Evolutionary conservation across 2,113 vertebrate genomes (phyloP).

Genomic region (Zingel zingel): DNA sequence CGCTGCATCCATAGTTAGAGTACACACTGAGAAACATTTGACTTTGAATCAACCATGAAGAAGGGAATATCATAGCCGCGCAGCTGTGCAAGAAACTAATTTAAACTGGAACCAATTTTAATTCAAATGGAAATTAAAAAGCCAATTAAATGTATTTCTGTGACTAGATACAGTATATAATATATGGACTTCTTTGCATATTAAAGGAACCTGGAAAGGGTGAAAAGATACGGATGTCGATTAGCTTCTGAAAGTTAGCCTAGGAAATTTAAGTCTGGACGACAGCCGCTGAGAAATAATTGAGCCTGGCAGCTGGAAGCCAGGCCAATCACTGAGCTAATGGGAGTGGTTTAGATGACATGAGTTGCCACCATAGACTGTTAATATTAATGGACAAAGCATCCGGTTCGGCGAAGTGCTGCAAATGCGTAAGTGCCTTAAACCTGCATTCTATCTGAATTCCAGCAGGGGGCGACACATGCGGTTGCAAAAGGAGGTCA

Average conservation of each 20-base stretch:
- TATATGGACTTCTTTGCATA: constrained; percentile 28
- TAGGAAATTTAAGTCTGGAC: constrained; percentile 16
- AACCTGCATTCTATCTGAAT: too few relatives aligned
- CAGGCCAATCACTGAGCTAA: constrained; percentile 18
- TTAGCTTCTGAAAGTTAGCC: constrained; percentile 1
- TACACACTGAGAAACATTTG: constrained; percentile 8
- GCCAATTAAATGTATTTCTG: constrained; percentile 16
- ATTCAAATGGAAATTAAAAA: constrained; percentile 41
- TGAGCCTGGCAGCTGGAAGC: constrained; percentile 27
- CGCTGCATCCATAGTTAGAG: background rate
- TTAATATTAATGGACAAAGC: too few relatives aligned
- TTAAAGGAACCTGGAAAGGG: constrained; percentile 12
- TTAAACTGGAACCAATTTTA: constrained; percentile 32
- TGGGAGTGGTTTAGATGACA: constrained; percentile 26
- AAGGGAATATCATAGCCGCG: background rate
- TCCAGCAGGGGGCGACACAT: too few relatives aligned
- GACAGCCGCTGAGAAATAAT: constrained; percentile 23
- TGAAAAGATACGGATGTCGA: background rate
- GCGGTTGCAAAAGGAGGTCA: too few relatives aligned
- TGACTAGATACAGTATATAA: constrained; percentile 15
- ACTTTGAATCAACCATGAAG: constrained; percentile 27
- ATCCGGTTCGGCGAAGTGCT: too few relatives aligned
- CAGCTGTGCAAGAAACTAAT: constrained; percentile 39
- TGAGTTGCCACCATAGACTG: background rate
- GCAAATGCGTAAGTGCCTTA: too few relatives aligned